Evolutionary conservation across 2,113 vertebrate genomes (phyloP).

Genomic region (Urocolius indicus): DNA sequence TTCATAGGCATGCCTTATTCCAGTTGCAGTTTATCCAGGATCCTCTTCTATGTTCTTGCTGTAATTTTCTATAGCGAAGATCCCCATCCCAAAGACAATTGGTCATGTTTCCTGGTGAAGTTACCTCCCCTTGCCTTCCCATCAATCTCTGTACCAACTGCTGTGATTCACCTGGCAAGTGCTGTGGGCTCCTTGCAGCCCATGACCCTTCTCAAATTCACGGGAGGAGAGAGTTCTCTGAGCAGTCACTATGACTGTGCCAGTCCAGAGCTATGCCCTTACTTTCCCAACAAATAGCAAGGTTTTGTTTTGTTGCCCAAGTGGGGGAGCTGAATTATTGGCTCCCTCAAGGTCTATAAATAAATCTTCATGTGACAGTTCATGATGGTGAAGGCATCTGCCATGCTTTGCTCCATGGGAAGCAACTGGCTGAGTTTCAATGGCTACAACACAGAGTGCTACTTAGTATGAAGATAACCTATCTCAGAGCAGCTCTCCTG

Average conservation of each 20-base stretch:
- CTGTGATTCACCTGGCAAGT: not conserved
- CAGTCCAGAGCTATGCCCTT: not conserved
- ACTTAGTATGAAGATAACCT: not conserved
- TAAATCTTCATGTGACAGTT: conserved; percentile 29
- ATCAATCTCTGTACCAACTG: not conserved
- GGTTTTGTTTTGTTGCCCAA: not conserved
- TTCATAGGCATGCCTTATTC: not conserved
- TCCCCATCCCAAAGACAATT: not conserved
- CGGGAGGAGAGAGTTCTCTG: not conserved
- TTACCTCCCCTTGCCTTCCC: not conserved
- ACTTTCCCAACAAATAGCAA: not conserved
- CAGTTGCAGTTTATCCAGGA: not conserved
- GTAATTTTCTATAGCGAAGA: not conserved
- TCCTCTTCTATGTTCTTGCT: not conserved
- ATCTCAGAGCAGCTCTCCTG: not conserved
- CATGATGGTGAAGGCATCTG: conserved; percentile 14
- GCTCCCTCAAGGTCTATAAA: not conserved
- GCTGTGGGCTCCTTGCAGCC: not conserved
- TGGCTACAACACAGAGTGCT: not conserved
- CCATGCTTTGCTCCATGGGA: conserved; percentile 9
- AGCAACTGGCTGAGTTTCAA: conserved; percentile 12
- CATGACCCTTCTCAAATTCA: not conserved
- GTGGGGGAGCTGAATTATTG: not conserved
- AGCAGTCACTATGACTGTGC: not conserved
- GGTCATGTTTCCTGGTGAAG: not conserved